Base-by-base conservation (phyloP, 2,888 invertebrate genomes). In the Tridacna crocea region DNA sequence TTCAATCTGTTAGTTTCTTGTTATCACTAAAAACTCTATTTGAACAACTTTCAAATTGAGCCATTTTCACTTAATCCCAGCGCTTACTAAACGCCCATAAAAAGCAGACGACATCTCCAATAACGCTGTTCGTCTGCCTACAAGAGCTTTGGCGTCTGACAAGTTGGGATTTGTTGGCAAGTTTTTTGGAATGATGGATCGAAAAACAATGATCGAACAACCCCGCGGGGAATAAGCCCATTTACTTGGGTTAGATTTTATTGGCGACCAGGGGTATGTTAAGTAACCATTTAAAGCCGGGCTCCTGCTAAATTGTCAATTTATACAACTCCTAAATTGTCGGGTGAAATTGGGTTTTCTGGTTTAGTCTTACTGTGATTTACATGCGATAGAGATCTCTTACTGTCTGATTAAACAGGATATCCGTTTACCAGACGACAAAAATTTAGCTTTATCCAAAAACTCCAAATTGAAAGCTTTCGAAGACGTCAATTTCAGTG, bases 221-320 rank as follows among this genome's bases (percentile, higher is more conserved):
- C 70, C 84, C 76, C 84, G 70, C 48, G 63, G 58, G n/a, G 74
- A 81, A 79, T 81, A 79, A 81, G 84, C 84, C 84, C 80, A 84
- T 84, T 84, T 84, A 84, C 84, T 84, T 68, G 75, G 70, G 77
- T 84, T 76, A 46, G 76, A 63, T 79, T 84, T 77, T 78, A 84
- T 84, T 76, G 81, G 79, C 63, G 55, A 70, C 65, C 47, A 55
- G 83, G 78, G 83, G 78, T 78, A 75, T 78, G 83, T 83, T 80
- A 83, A 83, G 77, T 75, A 75, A 83, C 77, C 72, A 70, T 73
- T 78, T 72, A 73, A 78, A 72, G 63, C 73, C 78, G 27, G 63
- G 72, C 26, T 72, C 51, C 61, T 51, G 70, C 26, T 36, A 72
- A 78, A 78, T 78, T 78, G 78, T 78, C 78, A 78, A 78, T 78